Evolutionary conservation across 2,113 vertebrate species (phyloP), one percentile per base, ranked within the genome.

Genomic region (Malurus alboscapulatus): DNA sequence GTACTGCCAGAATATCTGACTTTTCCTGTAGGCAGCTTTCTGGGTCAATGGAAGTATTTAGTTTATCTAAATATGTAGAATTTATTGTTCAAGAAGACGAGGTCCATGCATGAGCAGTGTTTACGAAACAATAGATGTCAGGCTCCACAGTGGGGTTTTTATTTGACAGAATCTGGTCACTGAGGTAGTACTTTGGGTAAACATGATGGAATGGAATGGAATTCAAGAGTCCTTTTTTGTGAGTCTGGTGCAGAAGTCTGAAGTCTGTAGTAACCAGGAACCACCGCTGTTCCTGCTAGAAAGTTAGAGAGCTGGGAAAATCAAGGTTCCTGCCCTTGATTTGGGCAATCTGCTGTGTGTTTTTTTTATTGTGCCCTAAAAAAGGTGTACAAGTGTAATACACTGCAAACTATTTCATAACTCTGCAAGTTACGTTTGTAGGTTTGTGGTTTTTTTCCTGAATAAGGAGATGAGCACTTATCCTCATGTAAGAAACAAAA

Each of bases 51-150:
- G 84, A 94, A 93, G 54, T 96, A 94, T 96, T 97, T 96, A 95
- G 91, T 96, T 96, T 90, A 93, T 91, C 76, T 95, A 97, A 97
- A 97, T 96, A 95, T 81, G 36, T 91, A 93, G 92, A 94, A 95
- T 97, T 96, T 97, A 95, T 84, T 95, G 87, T 93, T 71, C 87
- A 87, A 93, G 82, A 90, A 93, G 85, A 88, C 55, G 91, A 94
- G 81, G 93, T 93, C 91, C 93, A 59, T 88, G 88, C 88, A 63
- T 93, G 90, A 84, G n/a, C 53, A 83, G 30, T 87, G 83, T 97
- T 96, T 96, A 94, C 84, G 78, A 87, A 96, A 90, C 90, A 94
- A 63, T 87, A 93, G 88, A 78, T 92, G 75, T 91, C 87, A 95
- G 94, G 72, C 84, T 96, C 65, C 62, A 53, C 57, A 17, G 66